phyloP scores from a whole-genome alignment of 2,113 vertebrate species.

The Pogona vitticeps region DNA sequence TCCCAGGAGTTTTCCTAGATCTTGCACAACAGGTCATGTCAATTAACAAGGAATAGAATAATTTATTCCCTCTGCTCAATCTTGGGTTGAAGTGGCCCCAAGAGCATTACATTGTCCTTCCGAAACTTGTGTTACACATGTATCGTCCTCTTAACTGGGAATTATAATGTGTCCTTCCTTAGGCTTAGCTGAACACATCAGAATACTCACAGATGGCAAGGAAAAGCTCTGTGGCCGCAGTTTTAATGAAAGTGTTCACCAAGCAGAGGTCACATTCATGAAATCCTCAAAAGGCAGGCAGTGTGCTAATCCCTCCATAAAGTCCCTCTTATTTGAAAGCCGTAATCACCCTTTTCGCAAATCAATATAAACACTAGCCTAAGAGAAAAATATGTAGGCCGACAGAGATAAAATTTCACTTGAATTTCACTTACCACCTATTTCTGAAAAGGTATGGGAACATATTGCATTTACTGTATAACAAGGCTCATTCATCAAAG shows the following conservation, averaged over 20 bases:
- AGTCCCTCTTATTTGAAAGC: slow-evolving; percentile 60
- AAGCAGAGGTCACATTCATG: slow-evolving; percentile 54
- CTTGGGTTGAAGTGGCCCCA: slow-evolving; percentile 28
- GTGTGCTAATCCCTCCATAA: slow-evolving; percentile 59
- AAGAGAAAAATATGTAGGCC: slow-evolving; percentile 61
- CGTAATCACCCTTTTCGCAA: slow-evolving; percentile 50
- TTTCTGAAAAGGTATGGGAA: slow-evolving; percentile 1
- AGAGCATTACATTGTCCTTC: slow-evolving; percentile 8
- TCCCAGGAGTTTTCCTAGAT: neutral
- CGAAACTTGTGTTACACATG: slow-evolving; percentile 13
- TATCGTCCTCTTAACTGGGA: slow-evolving; percentile 29
- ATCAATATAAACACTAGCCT: slow-evolving; percentile 64
- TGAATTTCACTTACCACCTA: slow-evolving; percentile 51
- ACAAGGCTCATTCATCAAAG: slow-evolving; percentile 41
- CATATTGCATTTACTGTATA: slow-evolving; percentile 26
- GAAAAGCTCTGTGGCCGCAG: slow-evolving; percentile 2
- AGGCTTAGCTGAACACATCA: slow-evolving; percentile 26
- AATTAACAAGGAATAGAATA: slow-evolving; percentile 9
- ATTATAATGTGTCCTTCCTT: slow-evolving; percentile 14
- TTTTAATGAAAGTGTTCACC: slow-evolving; percentile 44
- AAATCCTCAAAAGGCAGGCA: slow-evolving; percentile 43
- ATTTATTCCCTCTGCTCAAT: slow-evolving; percentile 11
- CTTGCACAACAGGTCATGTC: neutral
- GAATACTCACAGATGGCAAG: slow-evolving; percentile 25
- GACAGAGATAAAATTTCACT: slow-evolving; percentile 62